Base-by-base conservation (phyloP, 1,140 invertebrate species). In the Calephelis virginiensis region DNA sequence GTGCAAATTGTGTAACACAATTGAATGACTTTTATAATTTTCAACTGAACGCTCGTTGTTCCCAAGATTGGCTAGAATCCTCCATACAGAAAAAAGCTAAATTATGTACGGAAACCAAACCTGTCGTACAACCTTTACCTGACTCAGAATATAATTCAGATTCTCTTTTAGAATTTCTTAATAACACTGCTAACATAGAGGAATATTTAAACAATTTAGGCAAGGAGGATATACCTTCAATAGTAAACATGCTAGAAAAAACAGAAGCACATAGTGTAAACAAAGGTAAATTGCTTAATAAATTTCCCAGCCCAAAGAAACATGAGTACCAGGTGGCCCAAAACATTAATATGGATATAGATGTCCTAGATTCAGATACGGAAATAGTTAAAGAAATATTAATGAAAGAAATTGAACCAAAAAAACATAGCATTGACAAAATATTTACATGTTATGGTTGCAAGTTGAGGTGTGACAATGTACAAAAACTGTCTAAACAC, bases 71-170 rank as follows among this genome's bases (percentile, higher is more conserved):
- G 89, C 68, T 90, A n/a, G 86, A 91, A 63, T 82, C 85, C 4
- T 74, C 76, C 11, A 13, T 89, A 8, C 74, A 85, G 56, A 80
- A 83, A 50, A 83, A 84, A 47, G 46, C 68, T 7, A 88, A 80
- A 68, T 88, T 85, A 67, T 66, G 70, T 6, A 37, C 73, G 12
- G 88, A 89, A 74, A 70, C 71, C 1, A 91, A 89, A 74, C 75
- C 77, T 7, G 70, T 74, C 10, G 68, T 91, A 9, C 86, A 86
- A 62, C 89, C 89, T 13, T 67, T 91, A 38, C 86, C 89, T 0
- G 86, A 89, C 69, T 89, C 85, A 0, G 89, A 91, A 72, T 91
- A 91, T 45, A 91, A 91, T 53, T 91, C 89, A 0, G 89, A 91
- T 69, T 91, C 89, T 13, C 75, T 91, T 8, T 49, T 91, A 67